phyloP scores from a whole-genome alignment of 2,888 invertebrate species.

The Lithophane socia region DNA sequence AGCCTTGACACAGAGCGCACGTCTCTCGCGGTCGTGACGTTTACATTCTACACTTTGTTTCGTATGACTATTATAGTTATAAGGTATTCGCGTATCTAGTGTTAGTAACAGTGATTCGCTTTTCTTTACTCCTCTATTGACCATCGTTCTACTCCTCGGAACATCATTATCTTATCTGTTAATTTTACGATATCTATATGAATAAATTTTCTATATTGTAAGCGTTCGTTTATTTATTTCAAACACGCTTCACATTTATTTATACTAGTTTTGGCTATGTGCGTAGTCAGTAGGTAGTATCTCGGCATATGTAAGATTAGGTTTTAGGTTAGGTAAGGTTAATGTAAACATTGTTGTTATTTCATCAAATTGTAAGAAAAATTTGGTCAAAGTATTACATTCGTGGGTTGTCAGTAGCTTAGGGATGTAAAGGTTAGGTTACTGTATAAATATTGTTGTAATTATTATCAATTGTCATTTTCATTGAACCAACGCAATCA shows the following conservation, averaged over 20 bases:
- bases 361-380: background rate
- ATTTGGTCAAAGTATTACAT: background rate
- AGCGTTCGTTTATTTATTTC: background rate
- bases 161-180: slow-evolving; percentile 2
- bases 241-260: background rate
- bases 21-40: slow-evolving; percentile 6
- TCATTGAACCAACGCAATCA: background rate
- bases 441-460: background rate
- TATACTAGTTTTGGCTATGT: background rate
- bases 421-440: background rate
- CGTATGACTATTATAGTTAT: background rate
- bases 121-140: background rate
- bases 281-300: background rate
- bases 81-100: background rate
- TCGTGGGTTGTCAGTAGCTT: background rate
- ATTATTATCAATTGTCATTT: background rate
- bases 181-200: slow-evolving; percentile 6
- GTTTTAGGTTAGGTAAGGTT: slow-evolving; percentile 1
- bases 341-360: slow-evolving; percentile 17
- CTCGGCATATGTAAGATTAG: background rate
- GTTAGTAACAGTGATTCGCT: slow-evolving; percentile 20
- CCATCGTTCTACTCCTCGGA: background rate
- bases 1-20: background rate
- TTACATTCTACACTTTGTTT: background rate
- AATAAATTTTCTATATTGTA: background rate